Evolutionary conservation across 2,888 invertebrate genomes (phyloP).

Genomic region (Baronia brevicornis): DNA sequence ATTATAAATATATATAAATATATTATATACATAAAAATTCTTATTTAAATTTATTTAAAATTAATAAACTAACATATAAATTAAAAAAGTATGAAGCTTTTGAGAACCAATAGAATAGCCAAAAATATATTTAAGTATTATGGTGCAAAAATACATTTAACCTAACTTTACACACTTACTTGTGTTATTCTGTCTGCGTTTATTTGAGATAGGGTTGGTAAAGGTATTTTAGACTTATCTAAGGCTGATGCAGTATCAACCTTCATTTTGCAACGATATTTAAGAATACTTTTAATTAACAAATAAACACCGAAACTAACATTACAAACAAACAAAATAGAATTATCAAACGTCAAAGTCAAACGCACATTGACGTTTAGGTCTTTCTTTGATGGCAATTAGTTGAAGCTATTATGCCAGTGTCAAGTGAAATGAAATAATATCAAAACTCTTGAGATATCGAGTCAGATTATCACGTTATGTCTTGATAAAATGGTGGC

Average conservation of each 20-base stretch:
- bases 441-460: too few relatives aligned
- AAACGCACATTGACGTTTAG: constrained; percentile 8
- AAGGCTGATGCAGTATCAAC: constrained; percentile 36
- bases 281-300: constrained; percentile 2
- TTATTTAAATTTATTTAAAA: too few relatives aligned
- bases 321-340: constrained; percentile 15
- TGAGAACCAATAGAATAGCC: neutral
- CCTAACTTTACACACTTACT: constrained; percentile 68
- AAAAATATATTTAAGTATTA: constrained; percentile 15
- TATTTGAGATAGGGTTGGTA: constrained; percentile 92
- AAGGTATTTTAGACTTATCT: constrained; percentile 73
- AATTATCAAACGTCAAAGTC: constrained; percentile 18
- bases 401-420: too few relatives aligned
- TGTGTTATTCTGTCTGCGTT: constrained; percentile 92
- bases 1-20: too few relatives aligned
- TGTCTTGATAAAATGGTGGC: too few relatives aligned
- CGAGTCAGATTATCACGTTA: too few relatives aligned
- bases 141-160: constrained; percentile 32
- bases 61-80: constrained; percentile 10
- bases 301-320: constrained; percentile 12
- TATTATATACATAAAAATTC: too few relatives aligned
- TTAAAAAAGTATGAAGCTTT: neutral
- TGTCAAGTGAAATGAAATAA: too few relatives aligned
- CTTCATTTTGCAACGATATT: too few relatives aligned
- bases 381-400: too few relatives aligned